Conservation (phyloP, 1,140 invertebrate genomes). For the Lycorma delicatula region DNA sequence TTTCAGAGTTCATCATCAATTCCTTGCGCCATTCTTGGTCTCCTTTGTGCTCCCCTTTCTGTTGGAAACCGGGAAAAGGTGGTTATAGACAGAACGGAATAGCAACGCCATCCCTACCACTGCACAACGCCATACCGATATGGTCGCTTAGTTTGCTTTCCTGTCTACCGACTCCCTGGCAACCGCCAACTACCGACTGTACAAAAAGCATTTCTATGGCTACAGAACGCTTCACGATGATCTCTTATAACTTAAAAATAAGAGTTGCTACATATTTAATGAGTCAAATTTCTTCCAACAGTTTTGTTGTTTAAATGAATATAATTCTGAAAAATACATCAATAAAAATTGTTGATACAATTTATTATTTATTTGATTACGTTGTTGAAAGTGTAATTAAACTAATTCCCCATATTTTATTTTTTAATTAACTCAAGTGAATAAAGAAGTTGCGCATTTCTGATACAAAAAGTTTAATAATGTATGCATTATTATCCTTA, state of each 20-base stretch:
- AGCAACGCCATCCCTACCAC: slow-evolving; percentile 2
- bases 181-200: not conserved
- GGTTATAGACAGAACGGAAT: slow-evolving; percentile 16
- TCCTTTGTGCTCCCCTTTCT: slow-evolving; percentile 34
- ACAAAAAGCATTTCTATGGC: slow-evolving; percentile 1
- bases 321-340: too few relatives aligned
- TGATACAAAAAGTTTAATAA: too few relatives aligned
- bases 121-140: not conserved
- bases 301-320: too few relatives aligned
- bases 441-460: too few relatives aligned
- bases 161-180: not conserved
- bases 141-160: slow-evolving; percentile 12
- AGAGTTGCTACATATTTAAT: too few relatives aligned
- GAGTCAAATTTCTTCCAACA: too few relatives aligned
- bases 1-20: slow-evolving; percentile 26
- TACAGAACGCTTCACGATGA: not conserved
- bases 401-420: too few relatives aligned
- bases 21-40: slow-evolving; percentile 30
- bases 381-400: too few relatives aligned
- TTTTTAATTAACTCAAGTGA: too few relatives aligned
- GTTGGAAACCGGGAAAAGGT: slow-evolving; percentile 33
- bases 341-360: too few relatives aligned
- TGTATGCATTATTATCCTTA: too few relatives aligned
- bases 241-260: not conserved
- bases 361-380: too few relatives aligned